phyloP scores from a whole-genome alignment of 2,797 vertebrate genomes.

The Zenarchopterus dispar region DNA sequence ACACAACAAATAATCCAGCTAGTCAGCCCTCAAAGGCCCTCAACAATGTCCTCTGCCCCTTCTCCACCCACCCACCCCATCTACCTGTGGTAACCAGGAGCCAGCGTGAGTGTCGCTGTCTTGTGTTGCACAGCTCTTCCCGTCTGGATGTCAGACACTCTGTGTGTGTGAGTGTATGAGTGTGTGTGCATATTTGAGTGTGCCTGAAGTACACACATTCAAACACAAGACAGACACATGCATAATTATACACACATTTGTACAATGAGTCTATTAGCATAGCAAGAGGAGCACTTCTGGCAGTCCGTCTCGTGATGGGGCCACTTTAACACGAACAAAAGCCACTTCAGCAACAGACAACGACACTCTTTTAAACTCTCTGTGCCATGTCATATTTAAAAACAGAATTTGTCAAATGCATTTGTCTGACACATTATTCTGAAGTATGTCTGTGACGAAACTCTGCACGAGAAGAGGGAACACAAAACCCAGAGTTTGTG shows the following conservation, averaged over 20 bases:
- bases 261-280: constrained; percentile 8
- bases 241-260: constrained; percentile 9
- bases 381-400: background rate
- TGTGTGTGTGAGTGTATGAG: background rate
- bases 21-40: constrained; percentile 42
- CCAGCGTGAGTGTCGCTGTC: constrained; percentile 3
- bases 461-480: background rate
- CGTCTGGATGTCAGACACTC: constrained; percentile 32
- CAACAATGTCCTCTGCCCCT: constrained; percentile 15
- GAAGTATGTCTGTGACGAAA: background rate
- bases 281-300: constrained; percentile 28
- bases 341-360: constrained; percentile 44
- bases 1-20: background rate
- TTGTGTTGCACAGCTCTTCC: constrained; percentile 7
- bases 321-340: constrained; percentile 48
- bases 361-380: constrained; percentile 44
- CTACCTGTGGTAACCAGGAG: constrained; percentile 51
- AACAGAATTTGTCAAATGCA: background rate
- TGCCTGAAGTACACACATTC: background rate
- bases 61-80: constrained; percentile 40
- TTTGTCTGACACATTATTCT: constrained; percentile 20
- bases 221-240: background rate
- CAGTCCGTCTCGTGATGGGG: constrained; percentile 26
- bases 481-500: background rate
- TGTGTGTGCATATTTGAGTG: background rate